Evolutionary conservation across 2,797 vertebrate genomes (phyloP).

Genomic region (Gila robusta): DNA sequence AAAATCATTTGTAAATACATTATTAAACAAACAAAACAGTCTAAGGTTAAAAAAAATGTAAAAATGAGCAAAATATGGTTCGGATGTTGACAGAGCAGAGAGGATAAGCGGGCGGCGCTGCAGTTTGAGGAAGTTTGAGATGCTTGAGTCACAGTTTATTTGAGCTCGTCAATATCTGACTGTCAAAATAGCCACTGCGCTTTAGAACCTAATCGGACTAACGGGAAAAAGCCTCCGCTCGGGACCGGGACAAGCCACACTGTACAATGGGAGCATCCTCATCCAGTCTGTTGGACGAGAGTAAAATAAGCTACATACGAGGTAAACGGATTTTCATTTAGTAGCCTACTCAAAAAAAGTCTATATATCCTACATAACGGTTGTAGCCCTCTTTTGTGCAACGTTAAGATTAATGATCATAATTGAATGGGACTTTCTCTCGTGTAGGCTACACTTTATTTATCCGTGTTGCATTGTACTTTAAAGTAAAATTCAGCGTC

Average conservation of each 20-base stretch:
- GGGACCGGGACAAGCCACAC: slow-evolving; percentile 32
- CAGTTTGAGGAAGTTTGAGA: slow-evolving; percentile 49
- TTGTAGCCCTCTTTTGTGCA: not conserved
- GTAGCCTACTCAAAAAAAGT: not conserved
- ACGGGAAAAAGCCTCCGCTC: slow-evolving; percentile 26
- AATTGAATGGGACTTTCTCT: not conserved
- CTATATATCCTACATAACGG: not conserved
- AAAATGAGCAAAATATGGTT: not conserved
- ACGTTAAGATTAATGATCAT: not conserved
- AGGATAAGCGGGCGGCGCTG: slow-evolving; percentile 57
- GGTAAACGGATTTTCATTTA: slow-evolving; percentile 71
- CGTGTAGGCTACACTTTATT: not conserved
- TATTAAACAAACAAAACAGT: not conserved
- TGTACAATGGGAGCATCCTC: slow-evolving; percentile 83
- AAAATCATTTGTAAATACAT: not conserved
- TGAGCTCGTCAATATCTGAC: slow-evolving; percentile 44
- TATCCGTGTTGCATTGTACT: not conserved
- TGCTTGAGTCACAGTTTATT: slow-evolving; percentile 26
- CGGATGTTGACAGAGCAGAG: slow-evolving; percentile 28
- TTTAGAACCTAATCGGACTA: slow-evolving; percentile 1
- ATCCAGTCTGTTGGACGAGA: slow-evolving; percentile 86
- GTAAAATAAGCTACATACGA: slow-evolving; percentile 85
- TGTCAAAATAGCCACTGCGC: slow-evolving; percentile 33
- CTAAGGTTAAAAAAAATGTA: not conserved
- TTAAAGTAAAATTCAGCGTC: not conserved